These are phyloP conservation scores for Pardosa pseudoannulata DNA, from an alignment of 2,888 invertebrate species.

Conservation along the genomic window DNA sequence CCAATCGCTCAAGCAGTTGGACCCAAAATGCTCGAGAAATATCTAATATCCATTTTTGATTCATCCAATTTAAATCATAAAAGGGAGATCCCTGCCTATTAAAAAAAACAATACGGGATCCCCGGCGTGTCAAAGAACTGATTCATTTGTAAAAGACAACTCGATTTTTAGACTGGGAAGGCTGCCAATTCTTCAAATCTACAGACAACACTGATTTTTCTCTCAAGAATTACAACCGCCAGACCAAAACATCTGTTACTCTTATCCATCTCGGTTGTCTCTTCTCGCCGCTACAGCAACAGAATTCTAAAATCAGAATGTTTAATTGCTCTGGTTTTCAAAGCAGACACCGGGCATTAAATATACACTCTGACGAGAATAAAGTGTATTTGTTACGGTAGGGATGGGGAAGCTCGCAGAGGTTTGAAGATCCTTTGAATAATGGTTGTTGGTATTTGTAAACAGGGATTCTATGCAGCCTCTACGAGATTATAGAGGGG, in stretches of 20 bases:
- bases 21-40: too few species aligned
- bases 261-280: slow-evolving; percentile 1
- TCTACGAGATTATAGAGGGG: not conserved
- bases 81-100: not conserved
- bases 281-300: not conserved
- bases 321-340: not conserved
- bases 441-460: not conserved
- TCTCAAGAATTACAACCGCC: not conserved
- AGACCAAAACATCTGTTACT: slow-evolving; percentile 1
- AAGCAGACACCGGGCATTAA: not conserved
- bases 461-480: not conserved
- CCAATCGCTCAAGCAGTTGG: too few species aligned
- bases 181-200: not conserved
- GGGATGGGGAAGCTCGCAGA: not conserved
- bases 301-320: slow-evolving; percentile 10
- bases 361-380: not conserved
- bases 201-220: not conserved
- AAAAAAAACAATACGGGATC: not conserved
- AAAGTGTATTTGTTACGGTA: not conserved
- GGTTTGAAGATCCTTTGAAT: not conserved
- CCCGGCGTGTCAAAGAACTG: not conserved
- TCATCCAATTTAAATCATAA: not conserved
- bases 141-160: slow-evolving; percentile 15
- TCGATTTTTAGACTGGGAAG: slow-evolving; percentile 1
- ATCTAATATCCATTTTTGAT: not conserved